Base-by-base conservation (phyloP, 2,113 vertebrate genomes). In the Embiotoca jacksoni region DNA sequence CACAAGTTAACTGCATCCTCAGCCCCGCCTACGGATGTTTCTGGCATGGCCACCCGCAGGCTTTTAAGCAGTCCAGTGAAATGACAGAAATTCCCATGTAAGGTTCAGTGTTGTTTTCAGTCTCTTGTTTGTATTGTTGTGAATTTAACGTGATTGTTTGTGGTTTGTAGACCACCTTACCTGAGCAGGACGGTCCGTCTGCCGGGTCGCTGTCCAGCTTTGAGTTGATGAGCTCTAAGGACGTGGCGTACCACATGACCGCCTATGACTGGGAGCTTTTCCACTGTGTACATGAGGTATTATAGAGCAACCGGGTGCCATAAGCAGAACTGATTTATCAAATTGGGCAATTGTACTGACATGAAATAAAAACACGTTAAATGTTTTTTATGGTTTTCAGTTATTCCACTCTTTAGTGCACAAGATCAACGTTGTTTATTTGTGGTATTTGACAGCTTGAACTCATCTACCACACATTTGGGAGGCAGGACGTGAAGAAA, bases 241-340 rank as follows among this genome's bases (percentile, higher is more conserved):
- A 99, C 73, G 92, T 99, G 86, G 98, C 97, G 6, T 96, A 96
- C 88, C 97, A 99, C 81, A 96, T 99, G 96, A 99, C 98, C 2
- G 89, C 96, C 71, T 99, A 98, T 52, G 98, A 99, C 71, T 99
- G 98, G 98, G 98, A 99, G 69, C 97, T 99, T 85, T 99, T 99
- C 94, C 95, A 96, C 93, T 99, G 97, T 69, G 97, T 99, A 3
- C 97, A 99, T 65, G 98, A 99, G 96, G 98, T 99, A 93, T 32
- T 59, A 32, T 71, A 64, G 44, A 73, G 15, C 53, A 1, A 9
- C 65, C 39, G 13, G 15, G 31, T 47, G 3, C 3, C 31, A 15
- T 35, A 16, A 10, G 39, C 3, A 31, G 30, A 64, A 32, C 41
- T 44, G 2, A 39, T 36, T 52, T 9, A 52, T 16, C 41, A 56